phyloP scores from a whole-genome alignment of 1,140 invertebrate genomes.

The Calliopsis andreniformis region DNA sequence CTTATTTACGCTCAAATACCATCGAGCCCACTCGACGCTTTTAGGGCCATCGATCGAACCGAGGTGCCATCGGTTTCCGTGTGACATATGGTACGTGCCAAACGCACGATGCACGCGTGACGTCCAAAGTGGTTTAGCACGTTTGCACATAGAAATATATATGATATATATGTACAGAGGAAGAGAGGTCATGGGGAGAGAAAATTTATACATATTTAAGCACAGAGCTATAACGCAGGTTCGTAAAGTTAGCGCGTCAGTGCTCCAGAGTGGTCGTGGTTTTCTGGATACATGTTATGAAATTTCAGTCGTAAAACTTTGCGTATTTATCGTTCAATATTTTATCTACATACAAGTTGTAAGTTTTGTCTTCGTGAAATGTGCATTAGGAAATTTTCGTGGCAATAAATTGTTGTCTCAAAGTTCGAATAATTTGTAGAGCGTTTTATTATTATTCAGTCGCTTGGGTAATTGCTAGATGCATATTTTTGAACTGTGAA shows the following conservation, averaged over 20 bases:
- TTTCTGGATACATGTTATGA: background rate
- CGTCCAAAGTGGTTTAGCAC: conserved; percentile 61
- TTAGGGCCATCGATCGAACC: conserved; percentile 46
- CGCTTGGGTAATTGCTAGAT: no score
- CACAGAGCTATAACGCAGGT: background rate
- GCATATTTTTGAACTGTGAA: no score
- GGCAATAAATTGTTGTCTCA: no score
- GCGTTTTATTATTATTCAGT: no score
- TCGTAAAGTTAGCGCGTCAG: background rate
- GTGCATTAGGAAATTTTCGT: no score
- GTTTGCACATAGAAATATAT: conserved; percentile 45
- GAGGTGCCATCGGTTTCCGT: conserved; percentile 52
- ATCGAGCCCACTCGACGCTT: conserved; percentile 28
- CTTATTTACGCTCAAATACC: conserved; percentile 17
- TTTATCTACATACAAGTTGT: background rate
- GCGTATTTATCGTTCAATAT: background rate
- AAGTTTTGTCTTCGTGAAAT: no score
- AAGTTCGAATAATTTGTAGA: no score
- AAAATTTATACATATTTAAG: conserved; percentile 13
- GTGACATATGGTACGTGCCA: conserved; percentile 66
- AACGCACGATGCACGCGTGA: conserved; percentile 57
- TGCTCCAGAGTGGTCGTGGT: background rate
- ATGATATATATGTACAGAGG: background rate
- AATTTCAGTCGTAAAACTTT: background rate
- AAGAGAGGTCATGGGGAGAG: background rate